phyloP scores from a whole-genome alignment of 2,888 invertebrate genomes.

The Flabesymbios commensalis region DNA sequence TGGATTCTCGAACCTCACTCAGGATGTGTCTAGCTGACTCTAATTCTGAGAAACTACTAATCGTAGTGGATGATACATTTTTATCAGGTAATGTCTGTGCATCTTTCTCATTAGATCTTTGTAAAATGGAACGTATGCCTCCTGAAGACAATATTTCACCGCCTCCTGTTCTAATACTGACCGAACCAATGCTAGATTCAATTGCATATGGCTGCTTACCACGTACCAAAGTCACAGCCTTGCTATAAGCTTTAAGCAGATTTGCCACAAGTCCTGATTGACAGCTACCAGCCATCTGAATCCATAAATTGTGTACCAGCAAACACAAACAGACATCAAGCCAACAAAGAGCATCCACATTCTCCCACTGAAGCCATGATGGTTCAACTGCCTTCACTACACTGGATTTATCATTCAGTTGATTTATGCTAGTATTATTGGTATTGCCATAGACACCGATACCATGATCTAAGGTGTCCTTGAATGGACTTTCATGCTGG shows the following conservation, averaged over 20 bases:
- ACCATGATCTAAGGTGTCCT: too few species aligned
- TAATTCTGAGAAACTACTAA: too few species aligned
- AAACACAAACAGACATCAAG: slow-evolving; percentile 53
- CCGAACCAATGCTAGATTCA: slow-evolving; percentile 10
- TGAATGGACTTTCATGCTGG: too few species aligned
- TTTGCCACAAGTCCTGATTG: slow-evolving; percentile 16
- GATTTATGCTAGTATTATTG: too few species aligned
- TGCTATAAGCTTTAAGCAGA: not conserved
- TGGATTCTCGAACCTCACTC: slow-evolving; percentile 41
- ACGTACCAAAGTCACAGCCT: not conserved
- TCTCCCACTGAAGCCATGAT: slow-evolving; percentile 53
- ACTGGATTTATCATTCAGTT: too few species aligned
- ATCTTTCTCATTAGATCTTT: not conserved
- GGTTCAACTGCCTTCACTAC: too few species aligned
- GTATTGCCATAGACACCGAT: too few species aligned
- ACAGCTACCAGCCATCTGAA: not conserved
- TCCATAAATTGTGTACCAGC: slow-evolving; percentile 42
- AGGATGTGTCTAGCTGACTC: not conserved
- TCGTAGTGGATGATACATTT: not conserved
- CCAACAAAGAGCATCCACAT: slow-evolving; percentile 57
- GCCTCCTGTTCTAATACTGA: slow-evolving; percentile 6
- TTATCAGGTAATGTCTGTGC: not conserved
- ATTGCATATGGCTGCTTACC: not conserved
- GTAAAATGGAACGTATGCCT: not conserved
- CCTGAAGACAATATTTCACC: not conserved